Base-by-base conservation (phyloP, 2,797 vertebrate genomes). In the Rhabdophis nuchalis region DNA sequence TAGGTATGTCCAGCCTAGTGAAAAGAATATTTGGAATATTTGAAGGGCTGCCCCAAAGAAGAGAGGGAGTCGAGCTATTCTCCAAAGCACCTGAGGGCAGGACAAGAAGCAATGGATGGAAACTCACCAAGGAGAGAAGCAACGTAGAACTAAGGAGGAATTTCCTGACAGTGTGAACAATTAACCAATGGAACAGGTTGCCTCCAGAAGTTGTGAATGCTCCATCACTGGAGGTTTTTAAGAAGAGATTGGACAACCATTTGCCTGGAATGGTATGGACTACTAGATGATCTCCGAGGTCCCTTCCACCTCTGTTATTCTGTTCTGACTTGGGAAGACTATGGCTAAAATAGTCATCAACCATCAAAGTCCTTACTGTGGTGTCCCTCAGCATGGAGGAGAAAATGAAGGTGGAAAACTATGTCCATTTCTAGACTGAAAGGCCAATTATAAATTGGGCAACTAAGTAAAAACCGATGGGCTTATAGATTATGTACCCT, bases 11-110 rank as follows among this genome's bases (percentile, higher is more conserved):
- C 29, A 68, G 61, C 5, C 61, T 32, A 16, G 61, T 5, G 13
- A 68, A 32, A 68, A 32, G 29, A 68, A 32, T 32, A 68, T 68
- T 64, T 64, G 29, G 29, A 64, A 32, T 13, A 64, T 64, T n/a
- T 64, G 29, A n/a, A 16, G 23, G 29, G 61, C 60, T 61, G 60
- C 46, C 46, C 46, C 13, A 16, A 64, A 64, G 29, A 64, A 64
- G 5, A 64, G 5, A 16, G 11, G 4, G 60, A 0, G 23, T 32
- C n/a, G 32, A 32, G 0, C 2, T 68, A 7, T 68, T 68, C 1
- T 68, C 61, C 61, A 68, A 68, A 32, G 13, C 13, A 16, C 61
- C 29, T 1, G n/a, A 32, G 32, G 61, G 13, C n/a, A n/a, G 0
- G 5, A 5, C 29, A 68, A 32, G 61, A 3, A 68, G 0, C 61